Conservation (phyloP, 2,888 invertebrate species). For the Dicranocentrus wangi region DNA sequence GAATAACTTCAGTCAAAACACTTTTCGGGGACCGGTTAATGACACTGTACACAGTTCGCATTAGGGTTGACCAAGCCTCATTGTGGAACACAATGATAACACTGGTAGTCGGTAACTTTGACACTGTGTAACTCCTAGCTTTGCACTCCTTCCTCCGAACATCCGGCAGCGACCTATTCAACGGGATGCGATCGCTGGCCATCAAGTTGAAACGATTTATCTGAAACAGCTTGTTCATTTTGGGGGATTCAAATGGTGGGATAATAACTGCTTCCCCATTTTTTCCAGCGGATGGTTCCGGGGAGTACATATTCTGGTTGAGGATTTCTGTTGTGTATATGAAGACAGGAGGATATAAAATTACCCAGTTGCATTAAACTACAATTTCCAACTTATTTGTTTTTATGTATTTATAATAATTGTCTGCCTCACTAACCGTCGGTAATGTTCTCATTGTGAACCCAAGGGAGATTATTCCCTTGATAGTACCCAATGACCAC, state of each 20-base stretch:
- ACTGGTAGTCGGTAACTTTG: constrained; percentile 85
- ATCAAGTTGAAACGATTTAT: constrained; percentile 91
- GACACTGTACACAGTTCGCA: constrained; percentile 93
- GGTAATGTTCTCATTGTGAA: constrained; percentile 82
- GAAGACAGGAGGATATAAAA: too few species aligned
- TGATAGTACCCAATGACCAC: constrained; percentile 92
- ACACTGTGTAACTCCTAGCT: constrained; percentile 39
- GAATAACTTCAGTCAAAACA: constrained; percentile 87
- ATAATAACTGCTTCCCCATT: constrained; percentile 87
- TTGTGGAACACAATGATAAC: constrained; percentile 98
- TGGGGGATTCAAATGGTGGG: constrained; percentile 83
- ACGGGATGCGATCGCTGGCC: constrained; percentile 89
- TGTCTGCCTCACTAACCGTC: constrained; percentile 83
- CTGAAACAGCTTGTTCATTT: constrained; percentile 86
- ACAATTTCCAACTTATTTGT: too few species aligned
- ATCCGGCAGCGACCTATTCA: constrained; percentile 89
- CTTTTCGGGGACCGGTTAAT: constrained; percentile 88
- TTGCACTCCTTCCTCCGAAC: constrained; percentile 80
- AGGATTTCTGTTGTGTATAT: constrained; percentile 79
- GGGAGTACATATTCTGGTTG: constrained; percentile 86
- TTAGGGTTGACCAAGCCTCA: constrained; percentile 97
- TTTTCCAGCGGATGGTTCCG: constrained; percentile 83
- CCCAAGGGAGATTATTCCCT: constrained; percentile 80
- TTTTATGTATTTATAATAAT: too few species aligned
- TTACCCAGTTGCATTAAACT: too few species aligned